A percentile compares a stretch with the other conserved stretches of the same genome.
phyloP scores from a whole-genome alignment of 2,113 vertebrate species.

The Thamnaconus septentrionalis region DNA sequence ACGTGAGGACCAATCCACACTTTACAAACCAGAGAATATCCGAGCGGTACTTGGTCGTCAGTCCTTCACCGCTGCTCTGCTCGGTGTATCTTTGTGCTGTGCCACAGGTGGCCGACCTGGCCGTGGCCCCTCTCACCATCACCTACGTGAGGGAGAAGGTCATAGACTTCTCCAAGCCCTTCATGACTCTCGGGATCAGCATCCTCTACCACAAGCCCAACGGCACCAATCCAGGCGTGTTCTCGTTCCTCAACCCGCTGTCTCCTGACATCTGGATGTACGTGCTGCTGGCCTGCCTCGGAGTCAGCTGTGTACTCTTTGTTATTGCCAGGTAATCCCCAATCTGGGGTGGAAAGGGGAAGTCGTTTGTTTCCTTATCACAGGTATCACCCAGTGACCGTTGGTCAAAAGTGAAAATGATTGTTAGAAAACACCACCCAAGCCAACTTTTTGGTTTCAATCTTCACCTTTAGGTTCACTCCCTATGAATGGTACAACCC shows the following conservation, averaged over 20 bases:
- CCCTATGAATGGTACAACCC: slow-evolving; percentile 99
- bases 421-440: no score
- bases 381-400: no score
- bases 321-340: slow-evolving; percentile 92
- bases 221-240: slow-evolving; percentile 95
- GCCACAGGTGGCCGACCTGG: slow-evolving; percentile 92
- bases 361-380: no score
- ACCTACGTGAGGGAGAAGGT: slow-evolving; percentile 97
- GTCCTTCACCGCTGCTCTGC: neutral
- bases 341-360: neutral
- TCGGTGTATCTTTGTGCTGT: neutral
- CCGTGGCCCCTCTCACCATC: slow-evolving; percentile 95
- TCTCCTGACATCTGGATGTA: slow-evolving; percentile 99
- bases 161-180: slow-evolving; percentile 98
- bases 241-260: slow-evolving; percentile 95
- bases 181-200: slow-evolving; percentile 97
- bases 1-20: slow-evolving; percentile 78
- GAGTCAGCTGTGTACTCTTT: slow-evolving; percentile 97
- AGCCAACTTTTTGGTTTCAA: slow-evolving; percentile 19
- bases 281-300: slow-evolving; percentile 93
- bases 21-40: neutral
- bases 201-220: slow-evolving; percentile 98
- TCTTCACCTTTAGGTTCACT: slow-evolving; percentile 86
- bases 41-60: no score
- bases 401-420: no score